Evolutionary conservation across 2,888 invertebrate species (phyloP), one percentile per base, ranked within the genome.

Genomic region (Noctua pronuba): DNA sequence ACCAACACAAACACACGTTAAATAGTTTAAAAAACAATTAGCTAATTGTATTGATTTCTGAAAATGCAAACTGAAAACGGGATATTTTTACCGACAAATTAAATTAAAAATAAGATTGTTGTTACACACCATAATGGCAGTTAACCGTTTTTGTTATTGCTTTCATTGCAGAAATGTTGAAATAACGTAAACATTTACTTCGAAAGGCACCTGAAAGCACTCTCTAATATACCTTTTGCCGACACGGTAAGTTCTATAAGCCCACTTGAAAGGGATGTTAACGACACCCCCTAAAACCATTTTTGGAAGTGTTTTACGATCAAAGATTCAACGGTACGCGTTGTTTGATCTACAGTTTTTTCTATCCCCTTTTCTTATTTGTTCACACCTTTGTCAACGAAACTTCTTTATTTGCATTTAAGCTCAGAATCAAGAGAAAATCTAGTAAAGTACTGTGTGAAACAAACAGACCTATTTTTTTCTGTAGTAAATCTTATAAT

Each of bases 261-360:
- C 81, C 78, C 67, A 79, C 83, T 83, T 77, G 81, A 85, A 87
- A 86, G 67, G 83, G 83, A 86, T 84, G 79, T 84, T 75, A 71
- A 82, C 70, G 78, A 73, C 78, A 81, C 81, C 76, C 72, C 74
- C 52, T 64, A 72, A 77, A 82, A 75, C 77, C 78, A 77, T 78
- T 82, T 87, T 78, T 75, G 62, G 66, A 79, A 75, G 79, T 90
- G 79, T 80, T 82, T 80, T 79, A 77, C 74, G 86, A 85, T 88
- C 88, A 87, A 88, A 88, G 88, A 81, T 79, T 80, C 70, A 80
- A 75, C 52, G 49, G 41, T 58, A 81, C 69, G 52, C 75, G 66
- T 64, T 88, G 71, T 89, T 84, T 89, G 88, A 87, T 81, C 79
- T 77, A 79, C 62, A 73, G 62, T 66, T 83, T 80, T 80, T 76